A percentile compares a stretch with the other conserved stretches of the same genome.
Conservation (phyloP, 2,888 invertebrate genomes). For the Ephialtes manifestator region DNA sequence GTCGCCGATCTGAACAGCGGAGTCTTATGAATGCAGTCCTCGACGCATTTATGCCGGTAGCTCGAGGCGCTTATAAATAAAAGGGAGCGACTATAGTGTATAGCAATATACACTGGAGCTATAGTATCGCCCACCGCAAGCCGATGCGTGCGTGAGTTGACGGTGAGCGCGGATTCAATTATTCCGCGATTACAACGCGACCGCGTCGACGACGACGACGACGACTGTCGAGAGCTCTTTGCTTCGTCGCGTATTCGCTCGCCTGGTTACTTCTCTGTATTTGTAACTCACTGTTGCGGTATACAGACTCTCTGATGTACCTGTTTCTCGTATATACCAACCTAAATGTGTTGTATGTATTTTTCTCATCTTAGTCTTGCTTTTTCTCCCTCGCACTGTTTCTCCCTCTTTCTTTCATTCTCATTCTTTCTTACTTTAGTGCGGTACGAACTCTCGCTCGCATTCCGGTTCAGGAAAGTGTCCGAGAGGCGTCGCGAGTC, state of each 20-base stretch:
- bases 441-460: constrained; percentile 53
- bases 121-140: constrained; percentile 56
- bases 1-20: constrained; percentile 42
- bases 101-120: constrained; percentile 17
- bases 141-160: constrained; percentile 71
- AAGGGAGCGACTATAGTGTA: constrained; percentile 71
- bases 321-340: background rate
- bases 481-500: constrained; percentile 43
- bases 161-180: constrained; percentile 81
- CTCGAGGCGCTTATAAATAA: constrained; percentile 84
- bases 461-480: constrained; percentile 64
- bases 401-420: constrained; percentile 55
- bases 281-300: constrained; percentile 18
- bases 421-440: constrained; percentile 52
- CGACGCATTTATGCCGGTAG: constrained; percentile 81
- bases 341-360: constrained; percentile 19
- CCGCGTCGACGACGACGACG: constrained; percentile 62
- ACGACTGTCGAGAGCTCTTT: constrained; percentile 51
- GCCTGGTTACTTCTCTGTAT: constrained; percentile 27
- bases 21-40: constrained; percentile 83
- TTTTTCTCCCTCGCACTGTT: constrained; percentile 41
- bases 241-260: constrained; percentile 29
- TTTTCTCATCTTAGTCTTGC: constrained; percentile 34
- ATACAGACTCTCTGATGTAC: constrained; percentile 12
- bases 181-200: constrained; percentile 83